Percentiles rank a stretch among this genome's conserved stretches.
These are phyloP conservation scores for Drosophila takahashii DNA, from an alignment of 1,140 invertebrate species.

Conservation along the genomic window DNA sequence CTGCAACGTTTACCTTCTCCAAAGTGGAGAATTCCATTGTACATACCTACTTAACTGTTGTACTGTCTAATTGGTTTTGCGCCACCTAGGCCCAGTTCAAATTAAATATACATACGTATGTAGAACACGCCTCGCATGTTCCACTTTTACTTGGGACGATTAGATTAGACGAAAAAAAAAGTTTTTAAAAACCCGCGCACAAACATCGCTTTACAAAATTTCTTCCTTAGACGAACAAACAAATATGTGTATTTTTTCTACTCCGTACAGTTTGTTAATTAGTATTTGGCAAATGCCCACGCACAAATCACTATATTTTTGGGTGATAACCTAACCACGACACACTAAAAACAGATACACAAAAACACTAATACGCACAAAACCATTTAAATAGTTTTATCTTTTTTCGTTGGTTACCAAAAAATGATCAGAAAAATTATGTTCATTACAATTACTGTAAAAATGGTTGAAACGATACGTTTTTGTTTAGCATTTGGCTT, in stretches of 20 bases:
- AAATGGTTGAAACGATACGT: slow-evolving; percentile 47
- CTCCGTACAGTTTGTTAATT: slow-evolving; percentile 40
- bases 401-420: not conserved
- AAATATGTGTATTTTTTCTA: slow-evolving; percentile 18
- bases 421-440: slow-evolving; percentile 26
- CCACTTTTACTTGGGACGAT: slow-evolving; percentile 21
- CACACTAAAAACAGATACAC: slow-evolving; percentile 25
- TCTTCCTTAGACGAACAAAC: slow-evolving; percentile 30
- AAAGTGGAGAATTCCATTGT: not conserved
- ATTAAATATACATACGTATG: slow-evolving; percentile 7
- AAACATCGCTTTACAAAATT: slow-evolving; percentile 29
- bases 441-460: slow-evolving; percentile 64
- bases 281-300: slow-evolving; percentile 30
- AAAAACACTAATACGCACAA: slow-evolving; percentile 11
- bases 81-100: slow-evolving; percentile 10
- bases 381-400: slow-evolving; percentile 34
- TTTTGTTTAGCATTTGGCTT: slow-evolving; percentile 62
- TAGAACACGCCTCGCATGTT: slow-evolving; percentile 29
- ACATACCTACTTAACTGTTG: slow-evolving; percentile 5
- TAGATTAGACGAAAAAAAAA: slow-evolving; percentile 30
- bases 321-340: slow-evolving; percentile 34
- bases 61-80: slow-evolving; percentile 18
- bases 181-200: slow-evolving; percentile 8
- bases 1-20: slow-evolving; percentile 1
- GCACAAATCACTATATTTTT: slow-evolving; percentile 63